A percentile compares a stretch with the other conserved stretches of the same genome.
Conservation (phyloP, 2,797 vertebrate genomes). For the Tolypeutes matacus region DNA sequence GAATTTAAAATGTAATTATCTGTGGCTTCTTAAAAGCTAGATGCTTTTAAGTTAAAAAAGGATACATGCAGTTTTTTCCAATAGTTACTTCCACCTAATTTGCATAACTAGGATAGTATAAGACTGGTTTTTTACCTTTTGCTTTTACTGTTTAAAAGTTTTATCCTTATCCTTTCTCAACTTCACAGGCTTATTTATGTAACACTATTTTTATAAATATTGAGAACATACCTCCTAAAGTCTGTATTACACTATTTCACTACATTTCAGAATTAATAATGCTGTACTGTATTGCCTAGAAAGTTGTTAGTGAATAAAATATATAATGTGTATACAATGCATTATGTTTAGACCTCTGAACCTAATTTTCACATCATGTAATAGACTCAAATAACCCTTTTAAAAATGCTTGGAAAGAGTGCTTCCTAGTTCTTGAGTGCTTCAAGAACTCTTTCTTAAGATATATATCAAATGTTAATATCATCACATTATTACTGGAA, state of each 20-base stretch:
- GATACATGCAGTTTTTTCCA: neutral
- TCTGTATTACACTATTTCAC: neutral
- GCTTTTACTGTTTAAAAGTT: conserved; percentile 14
- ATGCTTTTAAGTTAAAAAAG: too few relatives aligned
- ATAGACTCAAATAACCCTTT: conserved; percentile 36
- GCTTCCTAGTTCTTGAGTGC: too few relatives aligned
- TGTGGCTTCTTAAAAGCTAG: conserved; percentile 52
- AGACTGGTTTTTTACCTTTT: conserved; percentile 36
- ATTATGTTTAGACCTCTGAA: conserved; percentile 53
- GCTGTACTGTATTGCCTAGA: neutral
- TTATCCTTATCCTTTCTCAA: neutral
- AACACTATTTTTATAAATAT: conserved; percentile 9
- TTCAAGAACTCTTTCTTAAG: conserved; percentile 20
- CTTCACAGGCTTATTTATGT: neutral
- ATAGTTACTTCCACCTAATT: conserved; percentile 31
- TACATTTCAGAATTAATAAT: conserved; percentile 55
- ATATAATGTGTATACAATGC: neutral
- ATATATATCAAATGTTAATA: conserved; percentile 20
- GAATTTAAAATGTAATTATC: conserved; percentile 60
- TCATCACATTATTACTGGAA: conserved; percentile 27
- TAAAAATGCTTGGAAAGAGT: conserved; percentile 40
- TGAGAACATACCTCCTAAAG: neutral
- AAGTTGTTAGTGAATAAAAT: conserved; percentile 54
- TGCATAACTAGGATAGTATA: neutral
- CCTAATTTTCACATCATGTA: conserved; percentile 49